phyloP scores from a whole-genome alignment of 2,113 vertebrate species.

The Phalacrocorax carbo region DNA sequence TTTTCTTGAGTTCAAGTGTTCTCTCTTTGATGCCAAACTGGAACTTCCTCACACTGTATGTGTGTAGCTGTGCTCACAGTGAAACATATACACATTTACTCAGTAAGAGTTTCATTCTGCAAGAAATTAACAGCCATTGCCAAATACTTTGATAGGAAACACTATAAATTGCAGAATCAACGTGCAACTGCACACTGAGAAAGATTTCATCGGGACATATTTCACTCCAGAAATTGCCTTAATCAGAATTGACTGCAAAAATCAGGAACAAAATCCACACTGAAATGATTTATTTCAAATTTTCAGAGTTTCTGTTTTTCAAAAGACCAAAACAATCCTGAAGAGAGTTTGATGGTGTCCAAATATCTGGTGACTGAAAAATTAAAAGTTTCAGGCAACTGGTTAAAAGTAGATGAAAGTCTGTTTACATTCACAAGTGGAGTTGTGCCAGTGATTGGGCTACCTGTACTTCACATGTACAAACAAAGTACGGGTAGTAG shows the following conservation, averaged over 20 bases:
- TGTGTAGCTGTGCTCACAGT: neutral
- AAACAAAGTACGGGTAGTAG: neutral
- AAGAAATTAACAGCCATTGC: neutral
- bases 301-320: neutral
- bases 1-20: neutral
- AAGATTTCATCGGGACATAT: neutral
- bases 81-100: neutral
- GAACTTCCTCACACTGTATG: fast-evolving
- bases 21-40: neutral
- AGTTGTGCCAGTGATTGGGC: neutral
- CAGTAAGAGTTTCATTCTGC: neutral
- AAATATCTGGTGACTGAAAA: neutral
- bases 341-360: neutral
- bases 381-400: neutral
- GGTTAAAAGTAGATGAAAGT: neutral
- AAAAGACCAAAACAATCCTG: neutral
- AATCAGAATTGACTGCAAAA: neutral
- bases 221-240: neutral
- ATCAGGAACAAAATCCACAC: neutral
- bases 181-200: neutral
- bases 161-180: neutral
- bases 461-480: neutral
- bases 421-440: fast-evolving
- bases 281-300: neutral
- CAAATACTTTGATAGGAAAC: neutral